These are phyloP conservation scores for Muscicapa striata DNA, from an alignment of 2,797 vertebrate species.

Conservation along the genomic window DNA sequence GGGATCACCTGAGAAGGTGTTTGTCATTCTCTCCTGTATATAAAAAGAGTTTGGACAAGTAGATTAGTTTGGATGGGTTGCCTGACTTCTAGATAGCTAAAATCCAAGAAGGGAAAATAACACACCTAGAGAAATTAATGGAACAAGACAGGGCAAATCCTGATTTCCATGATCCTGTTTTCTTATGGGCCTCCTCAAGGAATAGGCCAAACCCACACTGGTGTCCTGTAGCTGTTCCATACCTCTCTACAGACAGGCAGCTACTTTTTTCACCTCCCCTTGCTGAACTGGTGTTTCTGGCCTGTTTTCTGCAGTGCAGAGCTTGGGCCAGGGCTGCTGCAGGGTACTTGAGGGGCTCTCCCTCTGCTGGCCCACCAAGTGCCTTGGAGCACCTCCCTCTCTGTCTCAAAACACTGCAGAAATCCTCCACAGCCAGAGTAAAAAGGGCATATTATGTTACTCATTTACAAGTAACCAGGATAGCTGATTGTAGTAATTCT, in stretches of 20 bases:
- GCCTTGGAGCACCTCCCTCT: background rate
- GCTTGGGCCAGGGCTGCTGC: background rate
- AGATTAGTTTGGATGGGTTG: background rate
- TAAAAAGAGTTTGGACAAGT: background rate
- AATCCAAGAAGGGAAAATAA: background rate
- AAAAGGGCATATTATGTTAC: background rate
- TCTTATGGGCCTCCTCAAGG: background rate
- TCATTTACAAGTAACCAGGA: background rate
- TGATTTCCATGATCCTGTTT: background rate
- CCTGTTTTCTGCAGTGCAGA: background rate
- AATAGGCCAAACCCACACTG: background rate
- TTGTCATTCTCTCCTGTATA: background rate
- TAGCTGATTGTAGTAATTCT: background rate
- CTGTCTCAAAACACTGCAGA: background rate
- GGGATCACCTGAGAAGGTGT: background rate
- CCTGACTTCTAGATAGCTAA: background rate
- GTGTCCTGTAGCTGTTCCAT: background rate
- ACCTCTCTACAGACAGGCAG: background rate
- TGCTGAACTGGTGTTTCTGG: background rate
- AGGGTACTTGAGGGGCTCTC: fast-evolving
- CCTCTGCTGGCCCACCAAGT: background rate
- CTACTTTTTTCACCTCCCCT: background rate
- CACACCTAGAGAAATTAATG: background rate
- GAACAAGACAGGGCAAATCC: background rate
- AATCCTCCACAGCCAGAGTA: background rate